These are phyloP conservation scores for Halcyon malimbica DNA, from an alignment of 2,113 vertebrate genomes.

Conservation along the genomic window DNA sequence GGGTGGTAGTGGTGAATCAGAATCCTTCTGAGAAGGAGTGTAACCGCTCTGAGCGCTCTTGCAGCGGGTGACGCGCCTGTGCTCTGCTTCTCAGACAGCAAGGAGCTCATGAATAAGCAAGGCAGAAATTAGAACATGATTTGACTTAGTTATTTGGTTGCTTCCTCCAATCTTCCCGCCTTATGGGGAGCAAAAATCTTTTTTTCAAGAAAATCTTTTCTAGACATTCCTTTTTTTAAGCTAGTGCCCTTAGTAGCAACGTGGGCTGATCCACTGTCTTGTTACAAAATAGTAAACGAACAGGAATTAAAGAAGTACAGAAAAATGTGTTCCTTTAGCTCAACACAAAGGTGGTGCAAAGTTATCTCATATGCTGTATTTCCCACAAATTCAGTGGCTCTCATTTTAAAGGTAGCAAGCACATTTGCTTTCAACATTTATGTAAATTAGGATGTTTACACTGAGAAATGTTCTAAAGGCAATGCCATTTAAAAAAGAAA, in stretches of 20 bases:
- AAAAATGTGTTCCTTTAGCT: background rate
- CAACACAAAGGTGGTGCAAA: background rate
- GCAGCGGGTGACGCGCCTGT: slow-evolving; percentile 57
- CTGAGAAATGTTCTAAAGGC: background rate
- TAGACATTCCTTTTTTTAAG: background rate
- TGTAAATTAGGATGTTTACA: background rate
- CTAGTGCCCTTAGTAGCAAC: background rate
- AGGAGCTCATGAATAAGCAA: slow-evolving; percentile 56
- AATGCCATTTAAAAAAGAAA: background rate
- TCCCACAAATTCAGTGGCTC: background rate
- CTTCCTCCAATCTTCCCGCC: background rate
- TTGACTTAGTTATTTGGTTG: background rate
- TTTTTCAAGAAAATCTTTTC: background rate
- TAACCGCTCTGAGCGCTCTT: slow-evolving; percentile 59
- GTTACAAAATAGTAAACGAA: background rate
- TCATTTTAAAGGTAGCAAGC: background rate
- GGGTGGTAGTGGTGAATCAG: slow-evolving; percentile 50
- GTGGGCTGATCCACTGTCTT: background rate
- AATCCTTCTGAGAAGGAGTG: slow-evolving; percentile 23
- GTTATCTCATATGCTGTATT: background rate
- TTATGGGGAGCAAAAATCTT: background rate
- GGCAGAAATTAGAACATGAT: background rate
- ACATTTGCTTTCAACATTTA: background rate
- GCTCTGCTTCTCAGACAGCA: slow-evolving; percentile 43
- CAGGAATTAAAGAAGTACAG: background rate